Base-by-base conservation (phyloP, 2,888 invertebrate species). In the Bimastos eiseni region DNA sequence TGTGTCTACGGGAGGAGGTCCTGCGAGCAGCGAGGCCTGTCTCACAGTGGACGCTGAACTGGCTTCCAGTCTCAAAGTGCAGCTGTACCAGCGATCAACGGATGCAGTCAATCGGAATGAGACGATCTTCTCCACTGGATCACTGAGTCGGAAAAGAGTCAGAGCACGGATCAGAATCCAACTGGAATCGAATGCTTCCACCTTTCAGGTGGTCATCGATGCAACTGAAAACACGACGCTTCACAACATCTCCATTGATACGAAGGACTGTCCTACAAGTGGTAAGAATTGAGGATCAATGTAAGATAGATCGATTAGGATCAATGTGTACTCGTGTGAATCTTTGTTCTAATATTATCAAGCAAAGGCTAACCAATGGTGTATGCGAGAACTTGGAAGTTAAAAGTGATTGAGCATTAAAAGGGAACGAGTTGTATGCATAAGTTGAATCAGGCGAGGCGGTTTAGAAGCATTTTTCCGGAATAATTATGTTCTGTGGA, bases 61-160 rank as follows among this genome's bases (percentile, higher is more conserved):
- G 86, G 34, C 86, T 86, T 86, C 86, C 86, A 37, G 86, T 24
- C 19, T 86, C 34, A 37, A 24, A 17, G 86, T 36, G 19, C 37
- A 8, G 34, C 17, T 86, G 86, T 86, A 36, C 86, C 36, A 86
- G 86, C 34, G 86, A 86, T 34, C 34, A 36, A 17, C 86, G 0
- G 36, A 37, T 37, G 86, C 11, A 2, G 24, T 34, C 37, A 86
- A 24, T 8, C 37, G 21, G 36, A 86, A 37, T 24, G 19, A 24
- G 15, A 86, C 34, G 86, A 37, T 86, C 86, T 86, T 86, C 34
- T 19, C 36, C 36, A 86, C n/a, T 86, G 86, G 86, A 36, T 86
- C 86, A 17, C 19, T 36, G n/a, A 86, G 36, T 33, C 36, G 0
- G 34, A 86, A 86, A 30, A 86, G 86, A 37, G 15, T 86, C 86